Conservation (phyloP, 2,888 invertebrate species). For the Drosophila subquinaria region DNA sequence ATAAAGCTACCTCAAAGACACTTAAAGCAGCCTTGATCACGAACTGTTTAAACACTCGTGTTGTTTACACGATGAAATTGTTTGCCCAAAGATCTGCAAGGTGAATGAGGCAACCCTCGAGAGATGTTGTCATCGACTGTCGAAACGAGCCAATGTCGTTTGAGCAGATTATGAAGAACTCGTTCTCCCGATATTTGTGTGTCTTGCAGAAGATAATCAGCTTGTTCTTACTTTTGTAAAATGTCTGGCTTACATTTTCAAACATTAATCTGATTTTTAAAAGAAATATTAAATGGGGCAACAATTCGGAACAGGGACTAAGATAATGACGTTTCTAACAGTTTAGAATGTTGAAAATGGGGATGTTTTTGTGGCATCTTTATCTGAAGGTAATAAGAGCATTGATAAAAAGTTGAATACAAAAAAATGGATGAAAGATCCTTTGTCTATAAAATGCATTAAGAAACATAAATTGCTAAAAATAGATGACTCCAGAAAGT, state of each 20-base stretch:
- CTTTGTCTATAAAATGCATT: too few relatives aligned
- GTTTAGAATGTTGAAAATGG: neutral
- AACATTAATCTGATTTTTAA: neutral
- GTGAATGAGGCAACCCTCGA: slow-evolving; percentile 21
- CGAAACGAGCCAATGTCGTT: neutral
- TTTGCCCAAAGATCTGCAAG: slow-evolving; percentile 25
- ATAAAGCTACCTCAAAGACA: slow-evolving; percentile 8
- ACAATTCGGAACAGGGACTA: neutral
- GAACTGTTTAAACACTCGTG: slow-evolving; percentile 20
- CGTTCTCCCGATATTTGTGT: slow-evolving; percentile 16
- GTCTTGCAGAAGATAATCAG: too few relatives aligned
- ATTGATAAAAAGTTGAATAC: too few relatives aligned
- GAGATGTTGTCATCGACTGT: slow-evolving; percentile 16
- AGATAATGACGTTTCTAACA: neutral
- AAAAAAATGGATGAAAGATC: too few relatives aligned
- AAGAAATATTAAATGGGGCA: neutral
- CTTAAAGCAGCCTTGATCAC: slow-evolving; percentile 24
- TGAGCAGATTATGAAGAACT: slow-evolving; percentile 10
- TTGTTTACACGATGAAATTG: slow-evolving; percentile 23
- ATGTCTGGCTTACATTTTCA: neutral
- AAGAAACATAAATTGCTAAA: too few relatives aligned
- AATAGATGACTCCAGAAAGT: too few relatives aligned
- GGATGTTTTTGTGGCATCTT: too few relatives aligned
- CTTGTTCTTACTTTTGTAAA: neutral
- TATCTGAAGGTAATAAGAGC: too few relatives aligned